Evolutionary conservation across 2,888 invertebrate genomes (phyloP), one percentile per base, ranked within the genome.

Genomic region (Automeris io): DNA sequence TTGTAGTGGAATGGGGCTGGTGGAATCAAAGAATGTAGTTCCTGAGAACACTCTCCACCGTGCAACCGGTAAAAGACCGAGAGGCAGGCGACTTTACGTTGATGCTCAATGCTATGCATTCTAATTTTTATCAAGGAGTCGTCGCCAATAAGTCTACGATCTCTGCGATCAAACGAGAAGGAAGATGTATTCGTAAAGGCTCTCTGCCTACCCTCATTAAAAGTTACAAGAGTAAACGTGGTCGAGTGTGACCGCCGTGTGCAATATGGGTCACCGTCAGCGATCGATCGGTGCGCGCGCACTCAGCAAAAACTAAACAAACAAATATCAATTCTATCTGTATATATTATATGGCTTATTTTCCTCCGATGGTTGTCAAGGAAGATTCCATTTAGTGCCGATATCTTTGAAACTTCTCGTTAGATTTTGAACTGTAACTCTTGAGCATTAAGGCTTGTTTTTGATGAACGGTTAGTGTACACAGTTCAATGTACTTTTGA

Each of bases 221-320:
- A 29, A 29, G 29, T 29, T 29, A 29, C 16, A 16, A 16, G n/a
- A n/a, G n/a, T 2, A 16, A 29, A 16, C 21, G 16, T 23, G 19
- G 34, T 16, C 21, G 12, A 34, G n/a, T 19, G 34, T 44, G 47
- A 43, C 43, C 45, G 58, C 55, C 61, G 61, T 59, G 52, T 56
- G 58, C 70, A 23, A 82, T 74, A 46, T 81, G 65, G 83, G 82
- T 80, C 81, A 80, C 51, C 60, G 63, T 54, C 75, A 74, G 66
- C n/a, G 16, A 85, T 83, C 83, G 83, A 85, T 82, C 81, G 67
- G 43, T 26, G 40, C 46, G 22, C 35, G 66, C 83, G 82, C 83
- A 66, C 73, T 82, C 83, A 16, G 80, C 57, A 29, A 13, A 29
- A 16, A 29, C n/a, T n/a, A 16, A 4, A 3, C 2, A 26, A 26